phyloP scores from a whole-genome alignment of 1,140 invertebrate genomes.

The Anoplophora glabripennis region DNA sequence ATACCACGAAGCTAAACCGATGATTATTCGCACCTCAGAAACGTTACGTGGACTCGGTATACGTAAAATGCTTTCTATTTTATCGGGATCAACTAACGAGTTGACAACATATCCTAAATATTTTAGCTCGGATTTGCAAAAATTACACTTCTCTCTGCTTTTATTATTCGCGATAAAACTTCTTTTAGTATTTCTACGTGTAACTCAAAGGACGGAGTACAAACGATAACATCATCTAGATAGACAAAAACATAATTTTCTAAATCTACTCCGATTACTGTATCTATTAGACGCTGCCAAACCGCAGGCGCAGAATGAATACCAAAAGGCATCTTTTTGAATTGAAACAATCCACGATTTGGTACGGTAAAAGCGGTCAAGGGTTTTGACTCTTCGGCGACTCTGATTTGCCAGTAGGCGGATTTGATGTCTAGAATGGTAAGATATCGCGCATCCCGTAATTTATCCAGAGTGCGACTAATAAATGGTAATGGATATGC shows the following conservation, averaged over 20 bases:
- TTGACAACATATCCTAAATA: conserved; percentile 46
- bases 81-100: conserved; percentile 41
- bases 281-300: conserved; percentile 24
- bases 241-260: conserved; percentile 28
- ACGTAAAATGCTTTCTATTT: too few relatives aligned
- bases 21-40: too few relatives aligned
- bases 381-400: conserved; percentile 39
- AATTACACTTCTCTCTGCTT: conserved; percentile 37
- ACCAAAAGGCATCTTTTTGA: conserved; percentile 38
- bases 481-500: conserved; percentile 18
- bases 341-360: conserved; percentile 28
- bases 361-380: conserved; percentile 50
- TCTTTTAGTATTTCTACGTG: neutral
- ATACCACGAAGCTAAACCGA: too few relatives aligned
- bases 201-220: conserved; percentile 28
- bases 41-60: too few relatives aligned
- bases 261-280: conserved; percentile 26
- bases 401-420: conserved; percentile 47
- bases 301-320: conserved; percentile 44
- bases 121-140: conserved; percentile 34
- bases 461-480: conserved; percentile 31
- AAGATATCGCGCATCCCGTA: conserved; percentile 36
- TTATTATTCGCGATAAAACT: neutral
- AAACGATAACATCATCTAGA: conserved; percentile 43
- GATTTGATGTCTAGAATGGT: conserved; percentile 39